These are phyloP conservation scores for Merops nubicus DNA, from an alignment of 2,113 vertebrate species.

Conservation along the genomic window DNA sequence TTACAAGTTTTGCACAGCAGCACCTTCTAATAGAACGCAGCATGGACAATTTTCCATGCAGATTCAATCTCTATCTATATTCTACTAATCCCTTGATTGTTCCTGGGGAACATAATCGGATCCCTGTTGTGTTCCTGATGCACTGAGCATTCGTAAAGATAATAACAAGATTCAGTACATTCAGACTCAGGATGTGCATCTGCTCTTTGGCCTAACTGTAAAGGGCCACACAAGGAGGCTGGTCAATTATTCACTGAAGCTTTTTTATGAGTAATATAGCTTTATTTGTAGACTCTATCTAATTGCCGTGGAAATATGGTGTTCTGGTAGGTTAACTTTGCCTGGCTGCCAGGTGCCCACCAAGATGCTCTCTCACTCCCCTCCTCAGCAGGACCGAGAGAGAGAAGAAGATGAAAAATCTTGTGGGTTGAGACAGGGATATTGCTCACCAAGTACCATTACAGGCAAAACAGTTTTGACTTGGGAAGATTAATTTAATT, in stretches of 20 bases:
- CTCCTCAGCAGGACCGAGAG: background rate
- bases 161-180: conserved; percentile 64
- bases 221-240: conserved; percentile 32
- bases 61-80: conserved; percentile 81
- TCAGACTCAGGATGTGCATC: conserved; percentile 65
- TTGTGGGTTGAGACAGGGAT: background rate
- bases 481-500: background rate
- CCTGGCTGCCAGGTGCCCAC: background rate
- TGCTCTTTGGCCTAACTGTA: conserved; percentile 66
- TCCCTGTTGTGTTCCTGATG: conserved; percentile 68
- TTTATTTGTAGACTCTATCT: conserved; percentile 51
- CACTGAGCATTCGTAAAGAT: conserved; percentile 73
- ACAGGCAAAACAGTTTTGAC: background rate
- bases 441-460: background rate
- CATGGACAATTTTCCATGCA: conserved; percentile 78
- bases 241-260: conserved; percentile 27
- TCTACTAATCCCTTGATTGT: conserved; percentile 87
- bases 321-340: background rate
- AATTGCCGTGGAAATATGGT: conserved; percentile 38
- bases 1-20: conserved; percentile 78
- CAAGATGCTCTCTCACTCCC: rapidly evolving
- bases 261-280: conserved; percentile 55
- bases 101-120: conserved; percentile 68
- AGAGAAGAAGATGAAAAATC: background rate
- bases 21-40: conserved; percentile 87